Percentiles rank a stretch among this genome's conserved stretches.
Conservation (phyloP, 1,140 invertebrate genomes). For the Plodia interpunctella region DNA sequence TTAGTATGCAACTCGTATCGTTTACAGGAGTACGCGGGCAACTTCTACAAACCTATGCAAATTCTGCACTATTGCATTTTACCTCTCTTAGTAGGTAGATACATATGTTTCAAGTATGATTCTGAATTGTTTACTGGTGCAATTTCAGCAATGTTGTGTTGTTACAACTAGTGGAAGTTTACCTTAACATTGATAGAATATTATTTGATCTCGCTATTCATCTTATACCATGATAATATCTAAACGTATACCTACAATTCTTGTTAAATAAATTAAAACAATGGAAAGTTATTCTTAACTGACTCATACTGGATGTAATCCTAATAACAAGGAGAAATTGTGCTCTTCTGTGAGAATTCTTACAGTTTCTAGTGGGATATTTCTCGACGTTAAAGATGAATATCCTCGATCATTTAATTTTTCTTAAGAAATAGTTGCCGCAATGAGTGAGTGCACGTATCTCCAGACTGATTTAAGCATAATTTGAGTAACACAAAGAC, state of each 20-base stretch:
- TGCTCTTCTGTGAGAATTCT: too few relatives aligned
- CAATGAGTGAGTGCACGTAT: not conserved
- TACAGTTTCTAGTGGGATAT: too few relatives aligned
- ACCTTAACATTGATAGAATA: conserved; percentile 8
- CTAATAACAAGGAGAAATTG: too few relatives aligned
- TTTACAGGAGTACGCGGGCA: conserved; percentile 23
- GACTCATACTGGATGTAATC: too few relatives aligned
- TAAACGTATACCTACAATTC: too few relatives aligned
- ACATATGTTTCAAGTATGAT: not conserved
- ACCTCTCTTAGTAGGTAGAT: conserved; percentile 37
- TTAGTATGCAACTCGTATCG: conserved; percentile 56
- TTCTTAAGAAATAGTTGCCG: not conserved
- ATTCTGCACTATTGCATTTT: conserved; percentile 50
- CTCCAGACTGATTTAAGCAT: conserved; percentile 21
- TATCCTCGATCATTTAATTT: not conserved
- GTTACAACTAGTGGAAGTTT: conserved; percentile 8
- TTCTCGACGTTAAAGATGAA: too few relatives aligned
- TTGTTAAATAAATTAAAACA: too few relatives aligned
- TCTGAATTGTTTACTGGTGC: not conserved
- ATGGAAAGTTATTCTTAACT: too few relatives aligned
- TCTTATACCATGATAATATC: too few relatives aligned
- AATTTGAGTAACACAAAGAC: conserved; percentile 49
- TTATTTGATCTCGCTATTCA: too few relatives aligned
- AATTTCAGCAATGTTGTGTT: too few relatives aligned
- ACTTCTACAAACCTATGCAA: conserved; percentile 53